These are phyloP conservation scores for Marmota monax DNA, from an alignment of 2,113 vertebrate species.

Conservation along the genomic window DNA sequence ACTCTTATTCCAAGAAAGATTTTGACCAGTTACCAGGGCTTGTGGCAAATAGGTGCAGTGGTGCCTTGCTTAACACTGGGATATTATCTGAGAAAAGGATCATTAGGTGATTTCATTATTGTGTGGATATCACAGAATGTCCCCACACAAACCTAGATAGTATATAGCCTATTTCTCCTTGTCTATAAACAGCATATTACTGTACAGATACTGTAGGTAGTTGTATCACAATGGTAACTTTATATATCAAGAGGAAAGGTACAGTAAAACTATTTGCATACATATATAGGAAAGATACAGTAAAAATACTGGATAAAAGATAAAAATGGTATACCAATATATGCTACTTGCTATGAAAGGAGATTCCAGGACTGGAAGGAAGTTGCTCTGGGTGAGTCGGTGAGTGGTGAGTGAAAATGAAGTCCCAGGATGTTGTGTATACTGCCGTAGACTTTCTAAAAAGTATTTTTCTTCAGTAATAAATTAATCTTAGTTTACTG, in stretches of 20 bases:
- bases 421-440: neutral
- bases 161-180: neutral
- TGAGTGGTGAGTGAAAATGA: neutral
- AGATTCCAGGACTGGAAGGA: neutral
- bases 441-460: neutral
- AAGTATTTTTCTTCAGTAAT: neutral
- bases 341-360: neutral
- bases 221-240: neutral
- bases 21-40: neutral
- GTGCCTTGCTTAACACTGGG: neutral
- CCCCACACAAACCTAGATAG: neutral
- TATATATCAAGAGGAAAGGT: neutral
- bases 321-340: neutral
- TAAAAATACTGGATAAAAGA: neutral
- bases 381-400: neutral
- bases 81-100: neutral
- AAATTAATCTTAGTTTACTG: neutral
- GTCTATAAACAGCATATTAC: neutral
- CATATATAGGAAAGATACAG: neutral
- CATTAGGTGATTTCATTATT: neutral
- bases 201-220: neutral
- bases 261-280: neutral
- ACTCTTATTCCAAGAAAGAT: neutral
- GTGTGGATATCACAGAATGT: neutral
- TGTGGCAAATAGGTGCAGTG: neutral